Conservation (phyloP, 2,113 vertebrate species). For the Bujurquina vittata region DNA sequence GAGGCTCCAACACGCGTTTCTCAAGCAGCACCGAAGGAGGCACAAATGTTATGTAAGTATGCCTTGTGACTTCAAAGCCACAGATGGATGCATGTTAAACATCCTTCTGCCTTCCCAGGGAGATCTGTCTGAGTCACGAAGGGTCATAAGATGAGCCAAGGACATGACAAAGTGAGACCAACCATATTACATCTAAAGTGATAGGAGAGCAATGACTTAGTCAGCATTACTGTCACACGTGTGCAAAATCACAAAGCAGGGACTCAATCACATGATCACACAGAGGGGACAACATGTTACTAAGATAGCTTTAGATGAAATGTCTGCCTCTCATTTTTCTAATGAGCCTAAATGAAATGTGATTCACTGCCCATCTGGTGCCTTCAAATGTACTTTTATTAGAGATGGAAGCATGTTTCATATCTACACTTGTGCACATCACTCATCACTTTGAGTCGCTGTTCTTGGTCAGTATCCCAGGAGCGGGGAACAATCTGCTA, state of each 20-base stretch:
- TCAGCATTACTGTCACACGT: slow-evolving; percentile 4
- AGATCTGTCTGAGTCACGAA: background rate
- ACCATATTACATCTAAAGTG: background rate
- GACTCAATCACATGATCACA: background rate
- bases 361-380: background rate
- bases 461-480: slow-evolving; percentile 52
- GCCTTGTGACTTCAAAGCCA: slow-evolving; percentile 42
- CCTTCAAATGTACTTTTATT: background rate
- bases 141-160: background rate
- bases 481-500: slow-evolving; percentile 38
- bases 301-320: background rate
- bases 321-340: background rate
- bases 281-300: background rate
- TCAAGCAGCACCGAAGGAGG: slow-evolving; percentile 22
- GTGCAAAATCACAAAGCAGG: background rate
- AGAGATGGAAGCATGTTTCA: background rate
- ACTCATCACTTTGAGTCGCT: slow-evolving; percentile 31
- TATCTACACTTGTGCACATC: slow-evolving; percentile 11
- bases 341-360: background rate
- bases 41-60: slow-evolving; percentile 40
- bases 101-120: background rate
- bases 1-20: slow-evolving; percentile 28
- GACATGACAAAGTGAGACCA: background rate
- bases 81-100: slow-evolving; percentile 36
- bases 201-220: background rate